Evolutionary conservation across 2,888 invertebrate genomes (phyloP).

Genomic region (Andrena trimmerana): DNA sequence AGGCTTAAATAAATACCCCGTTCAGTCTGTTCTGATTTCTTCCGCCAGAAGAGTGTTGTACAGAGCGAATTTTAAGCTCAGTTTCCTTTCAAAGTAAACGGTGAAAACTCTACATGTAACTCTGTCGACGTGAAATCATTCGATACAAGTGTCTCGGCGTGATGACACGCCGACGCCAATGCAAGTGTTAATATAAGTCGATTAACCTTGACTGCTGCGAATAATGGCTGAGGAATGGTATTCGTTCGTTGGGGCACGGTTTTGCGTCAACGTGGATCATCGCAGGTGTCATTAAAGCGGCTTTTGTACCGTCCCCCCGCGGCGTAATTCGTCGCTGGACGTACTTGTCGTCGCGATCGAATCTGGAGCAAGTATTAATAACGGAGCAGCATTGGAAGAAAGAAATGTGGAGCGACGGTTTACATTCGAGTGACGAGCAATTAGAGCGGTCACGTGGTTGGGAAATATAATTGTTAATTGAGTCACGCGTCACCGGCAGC

Average conservation of each 20-base stretch:
- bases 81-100: no score
- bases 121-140: not conserved
- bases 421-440: constrained; percentile 19
- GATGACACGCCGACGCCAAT: no score
- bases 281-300: constrained; percentile 11
- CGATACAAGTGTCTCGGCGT: not conserved
- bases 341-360: constrained; percentile 12
- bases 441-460: constrained; percentile 38
- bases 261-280: constrained; percentile 37
- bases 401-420: constrained; percentile 30
- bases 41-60: no score
- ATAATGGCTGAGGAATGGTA: not conserved
- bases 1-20: no score
- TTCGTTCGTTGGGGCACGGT: not conserved
- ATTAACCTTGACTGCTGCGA: constrained; percentile 29
- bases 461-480: constrained; percentile 33
- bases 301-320: constrained; percentile 2
- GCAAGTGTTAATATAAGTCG: not conserved
- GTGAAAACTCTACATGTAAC: no score
- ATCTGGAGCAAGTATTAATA: constrained; percentile 23
- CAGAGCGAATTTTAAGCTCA: no score
- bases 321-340: constrained; percentile 9
- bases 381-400: constrained; percentile 9
- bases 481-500: not conserved
- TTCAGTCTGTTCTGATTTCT: no score